Percentiles rank a stretch among this genome's conserved stretches.
Evolutionary conservation across 1,140 invertebrate genomes (phyloP).

Genomic region (Holcopasites calliopsidis): DNA sequence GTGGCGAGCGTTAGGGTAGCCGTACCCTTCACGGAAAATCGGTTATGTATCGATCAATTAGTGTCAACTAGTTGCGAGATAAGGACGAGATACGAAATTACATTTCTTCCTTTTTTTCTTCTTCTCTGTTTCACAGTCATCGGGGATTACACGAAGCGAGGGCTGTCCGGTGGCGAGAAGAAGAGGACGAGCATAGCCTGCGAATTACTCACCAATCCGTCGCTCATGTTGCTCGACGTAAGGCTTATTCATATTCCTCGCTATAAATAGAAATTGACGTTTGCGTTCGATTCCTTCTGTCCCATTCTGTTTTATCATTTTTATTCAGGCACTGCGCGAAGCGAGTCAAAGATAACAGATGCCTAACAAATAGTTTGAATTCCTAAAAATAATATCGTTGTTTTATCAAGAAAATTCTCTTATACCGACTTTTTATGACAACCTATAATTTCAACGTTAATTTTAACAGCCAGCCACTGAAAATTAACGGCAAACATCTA

Average conservation of each 20-base stretch:
- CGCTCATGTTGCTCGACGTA: constrained; percentile 91
- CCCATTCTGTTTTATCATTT: no score
- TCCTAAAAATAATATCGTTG: no score
- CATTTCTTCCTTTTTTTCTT: neutral
- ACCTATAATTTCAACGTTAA: no score
- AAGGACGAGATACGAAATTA: neutral
- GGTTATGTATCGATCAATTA: neutral
- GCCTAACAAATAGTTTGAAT: no score
- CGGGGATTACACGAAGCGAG: constrained; percentile 88
- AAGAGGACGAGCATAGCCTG: constrained; percentile 93
- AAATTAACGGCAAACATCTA: no score
- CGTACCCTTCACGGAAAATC: neutral
- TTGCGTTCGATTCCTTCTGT: no score
- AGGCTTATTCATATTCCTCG: constrained; percentile 74
- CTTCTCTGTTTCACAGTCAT: constrained; percentile 81
- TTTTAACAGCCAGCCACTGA: no score
- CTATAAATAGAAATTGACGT: neutral
- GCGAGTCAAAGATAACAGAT: no score
- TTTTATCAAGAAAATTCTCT: no score
- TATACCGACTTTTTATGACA: no score
- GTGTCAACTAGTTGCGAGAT: constrained; percentile 7
- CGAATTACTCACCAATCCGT: constrained; percentile 91
- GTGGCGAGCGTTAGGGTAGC: neutral
- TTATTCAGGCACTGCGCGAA: no score
- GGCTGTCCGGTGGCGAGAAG: constrained; percentile 92